Conservation (phyloP, 1,140 invertebrate species). For the Zaprionus capensis region DNA sequence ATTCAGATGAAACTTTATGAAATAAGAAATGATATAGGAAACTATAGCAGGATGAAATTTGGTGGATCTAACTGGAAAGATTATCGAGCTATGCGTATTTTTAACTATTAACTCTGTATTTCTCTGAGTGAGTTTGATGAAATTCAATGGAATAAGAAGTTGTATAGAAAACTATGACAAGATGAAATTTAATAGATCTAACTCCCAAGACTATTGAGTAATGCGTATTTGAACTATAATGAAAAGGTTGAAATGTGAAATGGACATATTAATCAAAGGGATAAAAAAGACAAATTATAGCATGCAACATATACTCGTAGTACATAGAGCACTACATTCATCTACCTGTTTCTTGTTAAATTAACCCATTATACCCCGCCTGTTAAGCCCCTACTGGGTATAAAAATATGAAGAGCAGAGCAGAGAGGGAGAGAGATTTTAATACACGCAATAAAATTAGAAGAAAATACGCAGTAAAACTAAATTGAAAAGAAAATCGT, state of each 20-base stretch:
- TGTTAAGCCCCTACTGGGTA: background rate
- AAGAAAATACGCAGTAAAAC: slow-evolving; percentile 81
- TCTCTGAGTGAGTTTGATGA: background rate
- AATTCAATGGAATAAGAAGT: background rate
- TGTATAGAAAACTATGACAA: too few species aligned
- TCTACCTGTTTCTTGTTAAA: background rate
- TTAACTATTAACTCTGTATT: background rate
- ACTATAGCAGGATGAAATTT: background rate
- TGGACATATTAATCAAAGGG: too few species aligned
- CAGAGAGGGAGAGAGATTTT: slow-evolving; percentile 31
- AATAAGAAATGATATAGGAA: background rate
- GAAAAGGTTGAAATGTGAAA: too few species aligned
- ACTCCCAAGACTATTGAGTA: too few species aligned
- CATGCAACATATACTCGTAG: too few species aligned
- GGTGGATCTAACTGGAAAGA: background rate
- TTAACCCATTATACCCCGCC: background rate
- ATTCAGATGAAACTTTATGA: background rate
- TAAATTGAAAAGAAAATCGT: slow-evolving; percentile 83
- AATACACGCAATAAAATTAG: slow-evolving; percentile 80
- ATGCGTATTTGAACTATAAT: too few species aligned
- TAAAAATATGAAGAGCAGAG: background rate
- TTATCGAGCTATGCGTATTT: background rate
- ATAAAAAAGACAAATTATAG: too few species aligned
- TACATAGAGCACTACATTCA: background rate
- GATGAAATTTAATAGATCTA: too few species aligned